phyloP scores from a whole-genome alignment of 2,113 vertebrate species.

The Greenwoodochromis staneri region DNA sequence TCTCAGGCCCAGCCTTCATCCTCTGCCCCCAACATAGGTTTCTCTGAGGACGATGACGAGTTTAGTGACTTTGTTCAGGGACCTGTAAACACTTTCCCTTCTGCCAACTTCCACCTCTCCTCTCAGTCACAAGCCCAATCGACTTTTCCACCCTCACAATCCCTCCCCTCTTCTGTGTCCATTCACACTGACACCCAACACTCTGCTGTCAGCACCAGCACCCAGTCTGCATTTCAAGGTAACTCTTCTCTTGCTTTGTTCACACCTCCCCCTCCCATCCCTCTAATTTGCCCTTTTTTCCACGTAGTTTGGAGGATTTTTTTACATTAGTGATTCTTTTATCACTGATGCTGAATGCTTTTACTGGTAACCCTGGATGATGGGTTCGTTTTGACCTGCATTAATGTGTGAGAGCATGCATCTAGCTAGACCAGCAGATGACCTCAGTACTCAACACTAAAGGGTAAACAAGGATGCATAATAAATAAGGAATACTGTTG shows the following conservation, averaged over 20 bases:
- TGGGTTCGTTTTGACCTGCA: background rate
- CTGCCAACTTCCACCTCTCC: conserved; percentile 64
- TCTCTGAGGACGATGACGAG: conserved; percentile 77
- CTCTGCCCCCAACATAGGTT: conserved; percentile 69
- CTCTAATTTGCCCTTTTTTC: background rate
- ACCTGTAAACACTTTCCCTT: conserved; percentile 73
- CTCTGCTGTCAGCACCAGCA: conserved; percentile 79
- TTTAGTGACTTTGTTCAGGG: conserved; percentile 98
- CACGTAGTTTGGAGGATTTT: background rate
- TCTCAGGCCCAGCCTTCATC: conserved; percentile 54
- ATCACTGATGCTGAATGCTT: background rate
- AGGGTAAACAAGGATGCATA: background rate
- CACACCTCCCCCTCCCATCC: background rate
- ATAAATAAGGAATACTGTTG: background rate
- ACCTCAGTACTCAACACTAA: background rate
- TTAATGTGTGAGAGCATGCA: conserved; percentile 14
- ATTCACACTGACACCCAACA: conserved; percentile 63
- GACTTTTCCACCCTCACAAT: conserved; percentile 56
- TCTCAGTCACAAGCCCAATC: conserved; percentile 26
- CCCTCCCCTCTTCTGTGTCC: conserved; percentile 61
- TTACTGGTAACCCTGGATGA: background rate
- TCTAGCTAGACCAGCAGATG: conserved; percentile 32
- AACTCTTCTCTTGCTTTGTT: conserved; percentile 56
- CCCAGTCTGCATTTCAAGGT: conserved; percentile 77
- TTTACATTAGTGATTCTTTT: background rate